Evolutionary conservation across 1,140 invertebrate genomes (phyloP).

Genomic region (Orius laevigatus): DNA sequence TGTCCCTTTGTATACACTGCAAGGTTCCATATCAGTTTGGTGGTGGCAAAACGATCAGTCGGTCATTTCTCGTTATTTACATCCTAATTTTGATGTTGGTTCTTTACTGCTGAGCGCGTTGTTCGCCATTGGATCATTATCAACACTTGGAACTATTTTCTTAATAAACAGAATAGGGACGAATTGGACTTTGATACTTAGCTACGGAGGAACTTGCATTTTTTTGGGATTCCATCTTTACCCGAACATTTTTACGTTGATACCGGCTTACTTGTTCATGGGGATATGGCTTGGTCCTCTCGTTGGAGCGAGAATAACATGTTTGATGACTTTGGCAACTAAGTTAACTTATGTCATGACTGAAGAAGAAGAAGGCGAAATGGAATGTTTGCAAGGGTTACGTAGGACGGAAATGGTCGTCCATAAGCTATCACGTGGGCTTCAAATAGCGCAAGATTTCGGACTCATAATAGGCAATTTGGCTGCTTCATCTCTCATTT

Average conservation of each 20-base stretch:
- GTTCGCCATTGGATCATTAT: constrained; percentile 34
- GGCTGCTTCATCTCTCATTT: constrained; percentile 30
- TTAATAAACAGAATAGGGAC: constrained; percentile 36
- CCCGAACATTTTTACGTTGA: constrained; percentile 39
- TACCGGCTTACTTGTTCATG: constrained; percentile 40
- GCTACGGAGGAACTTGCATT: constrained; percentile 32
- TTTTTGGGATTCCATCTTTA: constrained; percentile 41
- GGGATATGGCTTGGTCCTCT: constrained; percentile 37
- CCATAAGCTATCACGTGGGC: constrained; percentile 25
- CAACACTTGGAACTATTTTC: constrained; percentile 33
- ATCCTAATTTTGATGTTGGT: constrained; percentile 28
- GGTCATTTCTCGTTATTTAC: constrained; percentile 8
- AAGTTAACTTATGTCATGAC: constrained; percentile 37
- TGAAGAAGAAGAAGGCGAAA: constrained; percentile 32
- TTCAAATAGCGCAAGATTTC: constrained; percentile 38
- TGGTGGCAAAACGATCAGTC: constrained; percentile 23
- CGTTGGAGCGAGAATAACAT: constrained; percentile 35
- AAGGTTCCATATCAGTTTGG: constrained; percentile 25
- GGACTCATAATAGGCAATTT: constrained; percentile 36
- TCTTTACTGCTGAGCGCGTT: constrained; percentile 34
- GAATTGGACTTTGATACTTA: constrained; percentile 31
- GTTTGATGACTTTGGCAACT: constrained; percentile 38
- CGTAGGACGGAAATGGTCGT: constrained; percentile 15
- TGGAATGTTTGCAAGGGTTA: constrained; percentile 14
- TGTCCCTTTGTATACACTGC: constrained; percentile 41